Conservation (phyloP, 1,140 invertebrate species). For the Camponotus vicinus region DNA sequence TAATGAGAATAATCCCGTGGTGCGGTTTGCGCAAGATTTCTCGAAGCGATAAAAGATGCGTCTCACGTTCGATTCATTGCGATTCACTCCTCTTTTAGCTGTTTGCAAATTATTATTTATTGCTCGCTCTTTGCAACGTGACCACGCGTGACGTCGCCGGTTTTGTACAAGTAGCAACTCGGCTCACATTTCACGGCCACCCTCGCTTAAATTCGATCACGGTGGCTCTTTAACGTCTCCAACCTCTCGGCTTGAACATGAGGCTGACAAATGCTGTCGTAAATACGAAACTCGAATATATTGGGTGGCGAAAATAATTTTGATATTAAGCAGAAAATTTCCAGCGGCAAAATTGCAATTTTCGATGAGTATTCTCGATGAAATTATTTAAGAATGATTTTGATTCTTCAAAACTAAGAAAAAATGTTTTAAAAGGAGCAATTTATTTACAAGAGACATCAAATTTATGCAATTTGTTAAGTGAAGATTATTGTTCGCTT, state of each 20-base stretch:
- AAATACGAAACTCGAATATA: slow-evolving; percentile 26
- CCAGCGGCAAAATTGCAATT: not conserved
- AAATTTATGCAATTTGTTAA: not conserved
- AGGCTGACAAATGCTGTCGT: slow-evolving; percentile 9
- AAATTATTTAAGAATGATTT: not conserved
- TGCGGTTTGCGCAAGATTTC: not conserved
- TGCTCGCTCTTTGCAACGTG: not conserved
- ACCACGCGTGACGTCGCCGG: not conserved
- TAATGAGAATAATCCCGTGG: slow-evolving; percentile 20
- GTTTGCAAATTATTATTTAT: slow-evolving; percentile 38
- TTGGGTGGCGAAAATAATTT: not conserved
- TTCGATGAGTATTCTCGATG: not conserved
- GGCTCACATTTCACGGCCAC: slow-evolving; percentile 37
- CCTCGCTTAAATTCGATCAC: slow-evolving; percentile 46
- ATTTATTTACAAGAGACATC: not conserved
- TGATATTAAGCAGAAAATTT: not conserved
- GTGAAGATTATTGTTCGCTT: not conserved
- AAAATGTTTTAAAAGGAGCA: not conserved
- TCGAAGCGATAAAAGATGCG: not conserved
- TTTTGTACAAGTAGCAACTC: not conserved
- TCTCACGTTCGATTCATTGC: not conserved
- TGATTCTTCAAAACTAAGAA: not conserved
- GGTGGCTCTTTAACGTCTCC: slow-evolving; percentile 7
- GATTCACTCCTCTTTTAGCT: not conserved
- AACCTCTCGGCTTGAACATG: not conserved